Conservation (phyloP, 2,888 invertebrate genomes). For the Pachydiplax longipennis region DNA sequence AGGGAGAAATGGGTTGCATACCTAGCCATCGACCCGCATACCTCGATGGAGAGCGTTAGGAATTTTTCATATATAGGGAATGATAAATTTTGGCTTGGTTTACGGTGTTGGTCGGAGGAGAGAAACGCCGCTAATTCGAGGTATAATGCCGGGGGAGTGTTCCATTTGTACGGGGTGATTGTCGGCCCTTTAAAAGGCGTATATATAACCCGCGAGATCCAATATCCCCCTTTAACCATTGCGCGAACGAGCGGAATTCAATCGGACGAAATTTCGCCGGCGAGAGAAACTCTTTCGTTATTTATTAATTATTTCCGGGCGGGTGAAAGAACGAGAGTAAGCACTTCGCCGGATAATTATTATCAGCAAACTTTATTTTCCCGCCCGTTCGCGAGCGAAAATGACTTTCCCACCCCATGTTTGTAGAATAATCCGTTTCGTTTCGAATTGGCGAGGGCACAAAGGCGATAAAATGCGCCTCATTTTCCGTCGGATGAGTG, state of each 20-base stretch:
- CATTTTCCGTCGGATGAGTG: too few species aligned
- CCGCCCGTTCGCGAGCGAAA: too few species aligned
- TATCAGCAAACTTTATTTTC: too few species aligned
- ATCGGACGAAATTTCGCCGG: neutral
- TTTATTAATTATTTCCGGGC: neutral
- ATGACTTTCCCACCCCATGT: too few species aligned
- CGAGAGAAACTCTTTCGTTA: neutral
- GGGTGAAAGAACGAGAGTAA: neutral
- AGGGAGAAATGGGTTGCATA: neutral
- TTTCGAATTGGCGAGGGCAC: too few species aligned
- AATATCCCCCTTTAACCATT: neutral
- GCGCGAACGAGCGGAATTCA: neutral
- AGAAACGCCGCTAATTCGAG: neutral
- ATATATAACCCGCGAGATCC: neutral
- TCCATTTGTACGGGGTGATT: too few species aligned
- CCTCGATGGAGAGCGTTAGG: slow-evolving; percentile 27
- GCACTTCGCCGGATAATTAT: too few species aligned
- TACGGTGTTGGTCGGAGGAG: neutral
- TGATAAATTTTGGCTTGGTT: slow-evolving; percentile 25
- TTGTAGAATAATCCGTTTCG: too few species aligned
- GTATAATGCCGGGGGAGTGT: neutral
- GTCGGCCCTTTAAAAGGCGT: neutral
- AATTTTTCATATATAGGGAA: slow-evolving; percentile 24
- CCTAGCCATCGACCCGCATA: slow-evolving; percentile 30
- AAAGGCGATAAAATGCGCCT: too few species aligned